Evolutionary conservation across 2,888 invertebrate genomes (phyloP).

Genomic region (Brachypterus glaber): DNA sequence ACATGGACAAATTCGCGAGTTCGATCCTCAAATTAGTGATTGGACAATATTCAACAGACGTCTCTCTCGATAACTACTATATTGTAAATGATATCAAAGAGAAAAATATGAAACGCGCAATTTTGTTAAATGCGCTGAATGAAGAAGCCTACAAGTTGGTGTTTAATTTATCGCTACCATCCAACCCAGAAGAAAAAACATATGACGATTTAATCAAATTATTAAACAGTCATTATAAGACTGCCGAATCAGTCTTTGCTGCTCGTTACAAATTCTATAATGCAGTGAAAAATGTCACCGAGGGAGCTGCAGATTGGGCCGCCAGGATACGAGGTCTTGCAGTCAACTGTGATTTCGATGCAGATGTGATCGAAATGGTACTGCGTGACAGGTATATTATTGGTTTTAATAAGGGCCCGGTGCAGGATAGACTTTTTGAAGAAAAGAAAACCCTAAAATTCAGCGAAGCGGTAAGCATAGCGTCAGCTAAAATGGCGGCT

Average conservation of each 20-base stretch:
- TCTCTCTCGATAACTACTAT: constrained; percentile 15
- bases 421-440: constrained; percentile 5
- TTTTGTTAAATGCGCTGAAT: constrained; percentile 12
- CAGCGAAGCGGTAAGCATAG: no score
- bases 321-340: constrained; percentile 14
- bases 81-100: constrained; percentile 11
- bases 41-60: constrained; percentile 14
- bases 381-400: constrained; percentile 12
- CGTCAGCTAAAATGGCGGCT: no score
- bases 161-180: constrained; percentile 14
- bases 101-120: constrained; percentile 9
- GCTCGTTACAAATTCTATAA: constrained; percentile 14
- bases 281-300: constrained; percentile 10
- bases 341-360: constrained; percentile 13
- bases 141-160: constrained; percentile 17
- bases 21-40: constrained; percentile 12
- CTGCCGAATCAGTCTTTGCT: constrained; percentile 13
- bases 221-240: constrained; percentile 14
- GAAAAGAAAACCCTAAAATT: constrained; percentile 4
- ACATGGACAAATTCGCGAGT: constrained; percentile 14
- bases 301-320: constrained; percentile 15
- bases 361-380: constrained; percentile 11
- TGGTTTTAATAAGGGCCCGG: constrained; percentile 5
- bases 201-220: constrained; percentile 12
- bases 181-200: constrained; percentile 10